Conservation (phyloP, 1,140 invertebrate species). For the Drosophila sp. region DNA sequence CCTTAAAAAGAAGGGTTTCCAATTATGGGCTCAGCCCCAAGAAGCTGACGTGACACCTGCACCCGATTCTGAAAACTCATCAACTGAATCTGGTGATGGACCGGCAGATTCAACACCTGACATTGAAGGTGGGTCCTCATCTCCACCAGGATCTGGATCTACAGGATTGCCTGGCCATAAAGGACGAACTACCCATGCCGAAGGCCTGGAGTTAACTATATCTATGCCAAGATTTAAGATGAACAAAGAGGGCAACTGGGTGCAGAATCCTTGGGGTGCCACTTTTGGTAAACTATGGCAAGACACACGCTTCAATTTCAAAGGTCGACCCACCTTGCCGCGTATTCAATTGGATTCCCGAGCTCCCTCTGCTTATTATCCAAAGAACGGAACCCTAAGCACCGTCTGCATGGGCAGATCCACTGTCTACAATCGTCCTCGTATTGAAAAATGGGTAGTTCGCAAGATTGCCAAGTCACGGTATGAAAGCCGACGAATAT, state of each 20-base stretch:
- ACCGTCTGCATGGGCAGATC: slow-evolving; percentile 32
- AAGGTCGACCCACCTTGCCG: neutral
- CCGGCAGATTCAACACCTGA: neutral
- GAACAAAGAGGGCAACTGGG: slow-evolving; percentile 23
- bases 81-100: neutral
- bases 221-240: slow-evolving; percentile 11
- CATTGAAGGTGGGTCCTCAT: too few species aligned
- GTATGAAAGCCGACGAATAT: slow-evolving; percentile 4
- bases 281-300: slow-evolving; percentile 23
- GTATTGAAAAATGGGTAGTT: slow-evolving; percentile 8
- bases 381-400: neutral
- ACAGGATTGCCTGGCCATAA: too few species aligned
- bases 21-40: neutral
- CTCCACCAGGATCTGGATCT: neutral
- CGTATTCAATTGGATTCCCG: neutral
- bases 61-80: slow-evolving; percentile 1
- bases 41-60: neutral
- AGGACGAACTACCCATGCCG: too few species aligned
- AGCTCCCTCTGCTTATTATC: slow-evolving; percentile 10
- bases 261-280: slow-evolving; percentile 24
- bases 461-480: slow-evolving; percentile 13
- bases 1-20: neutral
- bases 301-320: slow-evolving; percentile 28
- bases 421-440: slow-evolving; percentile 27
- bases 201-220: neutral